Percentiles rank a stretch among this genome's conserved stretches.
Conservation (phyloP, 1,140 invertebrate genomes). For the Gryon sp. region DNA sequence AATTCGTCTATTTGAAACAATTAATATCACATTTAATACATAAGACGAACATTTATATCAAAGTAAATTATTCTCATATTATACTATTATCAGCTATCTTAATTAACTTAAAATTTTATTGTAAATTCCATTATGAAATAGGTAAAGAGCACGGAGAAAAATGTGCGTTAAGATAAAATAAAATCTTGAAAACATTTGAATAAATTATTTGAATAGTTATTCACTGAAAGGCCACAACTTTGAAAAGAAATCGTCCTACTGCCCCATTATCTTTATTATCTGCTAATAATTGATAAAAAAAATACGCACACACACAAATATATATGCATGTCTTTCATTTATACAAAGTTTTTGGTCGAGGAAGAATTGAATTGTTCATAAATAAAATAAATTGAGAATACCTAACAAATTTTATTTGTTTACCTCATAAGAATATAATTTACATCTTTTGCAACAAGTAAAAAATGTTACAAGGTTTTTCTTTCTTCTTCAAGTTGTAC, state of each 20-base stretch:
- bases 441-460: constrained; percentile 35
- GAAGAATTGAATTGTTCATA: constrained; percentile 4
- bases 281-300: constrained; percentile 27
- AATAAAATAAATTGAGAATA: constrained; percentile 34
- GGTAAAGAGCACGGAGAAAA: constrained; percentile 20
- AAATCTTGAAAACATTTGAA: constrained; percentile 9
- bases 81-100: constrained; percentile 8
- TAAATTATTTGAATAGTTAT: constrained; percentile 29
- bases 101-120: constrained; percentile 10
- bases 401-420: constrained; percentile 58
- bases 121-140: constrained; percentile 9
- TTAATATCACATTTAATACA: too few relatives aligned
- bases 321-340: constrained; percentile 14
- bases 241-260: constrained; percentile 12
- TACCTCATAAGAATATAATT: constrained; percentile 41
- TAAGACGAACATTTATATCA: too few relatives aligned
- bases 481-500: neutral
- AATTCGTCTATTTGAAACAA: too few relatives aligned
- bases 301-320: too few relatives aligned
- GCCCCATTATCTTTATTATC: neutral
- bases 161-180: constrained; percentile 9
- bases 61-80: constrained; percentile 25
- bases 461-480: constrained; percentile 50
- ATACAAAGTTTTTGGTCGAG: constrained; percentile 9
- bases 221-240: constrained; percentile 13